Percentiles rank a stretch among this genome's conserved stretches.
Conservation (phyloP, 2,888 invertebrate species). For the Seladonia tumulorum region DNA sequence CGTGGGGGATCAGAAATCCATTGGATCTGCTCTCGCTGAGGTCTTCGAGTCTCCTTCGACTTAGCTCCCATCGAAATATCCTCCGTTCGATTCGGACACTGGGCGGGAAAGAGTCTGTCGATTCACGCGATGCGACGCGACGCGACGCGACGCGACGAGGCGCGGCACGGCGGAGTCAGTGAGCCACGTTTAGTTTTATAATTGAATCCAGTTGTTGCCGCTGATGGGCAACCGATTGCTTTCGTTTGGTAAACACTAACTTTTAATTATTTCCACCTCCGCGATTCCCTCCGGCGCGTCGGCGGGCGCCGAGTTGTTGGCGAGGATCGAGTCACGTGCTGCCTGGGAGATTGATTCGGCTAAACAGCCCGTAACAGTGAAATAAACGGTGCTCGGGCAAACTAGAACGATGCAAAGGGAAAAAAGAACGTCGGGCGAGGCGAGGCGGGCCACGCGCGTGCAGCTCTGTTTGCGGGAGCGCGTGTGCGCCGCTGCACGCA, state of each 20-base stretch:
- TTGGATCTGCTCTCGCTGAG: slow-evolving; percentile 44
- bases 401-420: slow-evolving; percentile 57
- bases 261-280: slow-evolving; percentile 76
- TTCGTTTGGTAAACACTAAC: slow-evolving; percentile 79
- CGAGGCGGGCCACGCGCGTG: background rate
- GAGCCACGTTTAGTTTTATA: slow-evolving; percentile 75
- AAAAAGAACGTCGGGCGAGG: slow-evolving; percentile 37
- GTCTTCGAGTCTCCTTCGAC: slow-evolving; percentile 36
- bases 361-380: slow-evolving; percentile 75
- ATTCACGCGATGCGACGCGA: background rate
- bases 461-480: background rate
- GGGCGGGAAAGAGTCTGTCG: background rate
- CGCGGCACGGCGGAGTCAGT: background rate
- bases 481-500: slow-evolving; percentile 19
- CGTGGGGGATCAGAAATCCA: slow-evolving; percentile 58
- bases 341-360: slow-evolving; percentile 70
- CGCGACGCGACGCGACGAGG: background rate
- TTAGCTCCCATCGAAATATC: slow-evolving; percentile 37
- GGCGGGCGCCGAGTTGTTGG: background rate
- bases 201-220: slow-evolving; percentile 79
- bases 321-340: slow-evolving; percentile 49
- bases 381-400: slow-evolving; percentile 66
- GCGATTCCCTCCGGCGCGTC: slow-evolving; percentile 28
- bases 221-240: slow-evolving; percentile 78
- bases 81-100: slow-evolving; percentile 47